Base-by-base conservation (phyloP, 2,888 invertebrate genomes). In the Camponotus fellah region DNA sequence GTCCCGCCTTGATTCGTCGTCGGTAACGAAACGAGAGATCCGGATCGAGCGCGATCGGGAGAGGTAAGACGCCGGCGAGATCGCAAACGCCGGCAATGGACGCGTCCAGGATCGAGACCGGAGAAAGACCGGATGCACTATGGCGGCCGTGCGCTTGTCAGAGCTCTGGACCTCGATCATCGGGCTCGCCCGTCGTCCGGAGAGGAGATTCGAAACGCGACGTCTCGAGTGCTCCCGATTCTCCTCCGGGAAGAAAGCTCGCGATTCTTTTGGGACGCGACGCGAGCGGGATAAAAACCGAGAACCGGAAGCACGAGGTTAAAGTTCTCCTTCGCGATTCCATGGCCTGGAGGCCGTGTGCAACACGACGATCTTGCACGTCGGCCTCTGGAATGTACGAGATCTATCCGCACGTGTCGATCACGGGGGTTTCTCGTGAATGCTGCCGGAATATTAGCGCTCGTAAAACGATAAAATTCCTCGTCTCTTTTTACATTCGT, bases 101-200 rank as follows among this genome's bases (percentile, higher is more conserved):
- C 74, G 66, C 84, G 65, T 75, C 34, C 66, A 68, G n/a, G 9
- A 40, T 56, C 56, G 56, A 40, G 68, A 76, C 37, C 62, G 14
- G 53, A 58, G 26, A 10, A 6, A 43, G 14, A 92, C 93, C 93
- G 93, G 93, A 92, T 93, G 90, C 93, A 90, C 91, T 92, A 94
- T 94, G 94, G 94, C 94, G 91, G 94, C 91, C 92, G 89, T 3
- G 74, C 37, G 87, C 87, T 92, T 93, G 93, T 92, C 92, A 91
- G 87, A 82, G 69, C 58, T 74, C 72, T 86, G 66, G 84, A 83
- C 65, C 32, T 32, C 74, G 85, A 66, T 90, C 83, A 58, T n/a
- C 69, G 76, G 74, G 82, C n/a, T 82, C 86, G 62, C 64, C 10
- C 26, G 12, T 40, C 56, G 32, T 74, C 3, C 74, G 71, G 77